phyloP scores from a whole-genome alignment of 2,113 vertebrate species.

The Corythornis madagascariensis region DNA sequence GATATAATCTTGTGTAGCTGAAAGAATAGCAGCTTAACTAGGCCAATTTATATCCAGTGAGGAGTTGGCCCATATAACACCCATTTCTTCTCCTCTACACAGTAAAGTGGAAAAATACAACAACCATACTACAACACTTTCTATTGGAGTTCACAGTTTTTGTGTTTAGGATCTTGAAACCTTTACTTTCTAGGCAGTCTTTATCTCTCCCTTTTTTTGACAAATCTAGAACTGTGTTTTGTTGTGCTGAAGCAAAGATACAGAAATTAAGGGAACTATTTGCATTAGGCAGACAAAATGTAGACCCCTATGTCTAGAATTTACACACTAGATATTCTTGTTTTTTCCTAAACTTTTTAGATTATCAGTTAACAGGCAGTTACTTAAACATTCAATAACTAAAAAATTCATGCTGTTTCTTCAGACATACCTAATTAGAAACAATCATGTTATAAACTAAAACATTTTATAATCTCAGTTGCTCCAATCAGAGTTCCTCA shows the following conservation, averaged over 20 bases:
- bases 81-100: neutral
- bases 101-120: neutral
- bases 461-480: neutral
- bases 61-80: neutral
- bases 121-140: neutral
- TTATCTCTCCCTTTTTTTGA: neutral
- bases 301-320: neutral
- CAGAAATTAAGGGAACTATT: neutral
- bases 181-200: neutral
- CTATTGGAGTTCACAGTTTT: neutral
- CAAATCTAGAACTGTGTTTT: neutral
- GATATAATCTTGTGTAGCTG: neutral
- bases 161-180: neutral
- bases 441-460: neutral
- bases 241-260: neutral
- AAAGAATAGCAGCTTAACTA: neutral
- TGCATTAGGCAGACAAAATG: neutral
- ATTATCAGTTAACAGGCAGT: rapidly evolving
- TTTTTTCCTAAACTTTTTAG: neutral
- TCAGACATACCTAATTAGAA: neutral
- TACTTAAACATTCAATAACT: neutral
- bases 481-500: neutral
- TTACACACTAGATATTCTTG: neutral
- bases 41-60: neutral
- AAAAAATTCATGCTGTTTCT: neutral